Base-by-base conservation (phyloP, 2,113 vertebrate genomes). In the Aramus guarauna region DNA sequence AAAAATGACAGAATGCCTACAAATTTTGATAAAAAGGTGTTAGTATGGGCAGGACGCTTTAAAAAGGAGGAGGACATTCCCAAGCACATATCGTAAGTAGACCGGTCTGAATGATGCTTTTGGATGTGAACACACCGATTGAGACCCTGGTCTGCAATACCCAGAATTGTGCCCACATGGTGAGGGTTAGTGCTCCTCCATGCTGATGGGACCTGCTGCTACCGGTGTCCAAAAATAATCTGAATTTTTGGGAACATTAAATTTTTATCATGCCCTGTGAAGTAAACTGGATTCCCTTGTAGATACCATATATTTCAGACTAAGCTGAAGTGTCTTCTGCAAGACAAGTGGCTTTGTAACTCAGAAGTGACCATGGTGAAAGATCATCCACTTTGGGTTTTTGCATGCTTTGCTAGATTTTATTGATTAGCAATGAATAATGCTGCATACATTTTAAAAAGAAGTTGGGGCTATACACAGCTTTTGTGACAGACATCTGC, bases 11-110 rank as follows among this genome's bases (percentile, higher is more conserved):
- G 63, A 79, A 96, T 26, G 47, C 96, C 96, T 56, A 95, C 95
- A 17, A 39, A 77, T 45, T 95, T 97, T 82, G 96, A 97, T 50
- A 90, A 95, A 76, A 98, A 95, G 64, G 69, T 97, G 22, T 48
- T 97, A 29, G 5, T 97, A 22, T 97, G 96, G 97, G 62, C 92
- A 32, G 96, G 96, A 37, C 27, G 63, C n/a, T 98, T 96, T 72
- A 96, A 96, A 93, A 97, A 76, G 50, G 76, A 95, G 59, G 85
- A 98, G 41, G 97, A 97, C 45, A 94, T 98, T 58, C 95, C 95
- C 12, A 77, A 58, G 72, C 22, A 85, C 11, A 45, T 97, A 67
- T 95, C 75, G 75, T 97, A 90, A 98, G 96, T 97, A 89, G 29
- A 39, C 5, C 20, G 19, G 21, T n/a, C n/a, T 53, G 37, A 71